Evolutionary conservation across 2,113 vertebrate genomes (phyloP).

Genomic region (Cinclus cinclus): DNA sequence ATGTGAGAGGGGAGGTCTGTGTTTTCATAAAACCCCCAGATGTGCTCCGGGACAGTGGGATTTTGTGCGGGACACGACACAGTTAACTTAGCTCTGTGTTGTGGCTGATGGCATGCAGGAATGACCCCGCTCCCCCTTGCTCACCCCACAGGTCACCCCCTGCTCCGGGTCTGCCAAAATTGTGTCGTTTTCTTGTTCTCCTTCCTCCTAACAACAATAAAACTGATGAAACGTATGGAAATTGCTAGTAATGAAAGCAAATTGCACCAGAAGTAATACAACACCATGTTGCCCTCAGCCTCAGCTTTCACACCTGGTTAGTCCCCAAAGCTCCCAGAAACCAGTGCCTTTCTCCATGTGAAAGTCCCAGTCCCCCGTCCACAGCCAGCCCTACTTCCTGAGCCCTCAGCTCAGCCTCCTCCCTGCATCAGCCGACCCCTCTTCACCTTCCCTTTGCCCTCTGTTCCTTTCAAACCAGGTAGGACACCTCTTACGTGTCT

Average conservation of each 20-base stretch:
- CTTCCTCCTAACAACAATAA: not conserved
- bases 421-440: accelerated
- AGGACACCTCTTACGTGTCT: not conserved
- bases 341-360: not conserved
- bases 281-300: not conserved
- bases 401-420: not conserved
- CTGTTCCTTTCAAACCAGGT: not conserved
- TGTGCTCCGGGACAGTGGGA: accelerated
- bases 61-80: not conserved
- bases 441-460: not conserved
- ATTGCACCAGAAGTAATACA: not conserved
- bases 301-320: not conserved
- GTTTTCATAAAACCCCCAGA: not conserved
- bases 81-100: not conserved
- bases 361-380: not conserved
- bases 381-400: not conserved
- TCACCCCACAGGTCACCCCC: not conserved
- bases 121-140: not conserved
- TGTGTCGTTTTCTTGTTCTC: not conserved
- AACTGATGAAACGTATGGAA: slow-evolving; percentile 22
- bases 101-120: not conserved
- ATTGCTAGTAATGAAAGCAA: slow-evolving; percentile 4
- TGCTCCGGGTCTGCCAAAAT: not conserved
- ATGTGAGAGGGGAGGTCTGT: not conserved
- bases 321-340: not conserved